Percentiles rank a stretch among this genome's conserved stretches.
Evolutionary conservation across 1,140 invertebrate species (phyloP).

Genomic region (Drosophila nasuta): DNA sequence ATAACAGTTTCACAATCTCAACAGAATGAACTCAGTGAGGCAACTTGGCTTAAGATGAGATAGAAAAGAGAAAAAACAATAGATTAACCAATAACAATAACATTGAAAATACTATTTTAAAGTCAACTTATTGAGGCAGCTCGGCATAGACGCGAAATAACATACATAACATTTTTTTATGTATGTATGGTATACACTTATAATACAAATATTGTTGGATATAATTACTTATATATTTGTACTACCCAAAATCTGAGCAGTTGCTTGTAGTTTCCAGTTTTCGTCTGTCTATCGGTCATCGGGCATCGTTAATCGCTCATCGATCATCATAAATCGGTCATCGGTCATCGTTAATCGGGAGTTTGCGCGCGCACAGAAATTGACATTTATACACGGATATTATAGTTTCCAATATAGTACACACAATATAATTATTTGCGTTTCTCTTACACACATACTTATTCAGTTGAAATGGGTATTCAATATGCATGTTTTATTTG

Average conservation of each 20-base stretch:
- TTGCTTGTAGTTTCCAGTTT: slow-evolving; percentile 1
- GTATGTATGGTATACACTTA: slow-evolving; percentile 41
- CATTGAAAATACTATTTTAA: slow-evolving; percentile 28
- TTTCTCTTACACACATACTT: slow-evolving; percentile 6
- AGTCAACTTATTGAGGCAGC: slow-evolving; percentile 74
- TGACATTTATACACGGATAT: slow-evolving; percentile 68
- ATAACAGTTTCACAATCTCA: slow-evolving; percentile 23
- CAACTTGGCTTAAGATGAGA: slow-evolving; percentile 22
- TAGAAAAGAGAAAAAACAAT: slow-evolving; percentile 1
- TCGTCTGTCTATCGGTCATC: not conserved
- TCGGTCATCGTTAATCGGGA: slow-evolving; percentile 4
- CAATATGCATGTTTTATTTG: not conserved
- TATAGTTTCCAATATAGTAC: slow-evolving; percentile 38
- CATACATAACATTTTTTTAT: slow-evolving; percentile 28
- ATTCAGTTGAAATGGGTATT: slow-evolving; percentile 3
- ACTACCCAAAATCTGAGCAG: not conserved
- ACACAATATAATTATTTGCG: slow-evolving; percentile 5
- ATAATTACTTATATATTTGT: slow-evolving; percentile 21
- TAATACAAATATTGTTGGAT: slow-evolving; percentile 40
- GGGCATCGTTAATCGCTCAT: not conserved
- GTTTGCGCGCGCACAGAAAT: slow-evolving; percentile 62
- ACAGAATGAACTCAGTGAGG: slow-evolving; percentile 27
- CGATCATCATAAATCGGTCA: slow-evolving; percentile 9
- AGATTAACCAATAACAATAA: slow-evolving; percentile 38
- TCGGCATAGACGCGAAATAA: slow-evolving; percentile 73